Conservation (phyloP, 2,797 vertebrate species). For the Rhynchonycteris naso region DNA sequence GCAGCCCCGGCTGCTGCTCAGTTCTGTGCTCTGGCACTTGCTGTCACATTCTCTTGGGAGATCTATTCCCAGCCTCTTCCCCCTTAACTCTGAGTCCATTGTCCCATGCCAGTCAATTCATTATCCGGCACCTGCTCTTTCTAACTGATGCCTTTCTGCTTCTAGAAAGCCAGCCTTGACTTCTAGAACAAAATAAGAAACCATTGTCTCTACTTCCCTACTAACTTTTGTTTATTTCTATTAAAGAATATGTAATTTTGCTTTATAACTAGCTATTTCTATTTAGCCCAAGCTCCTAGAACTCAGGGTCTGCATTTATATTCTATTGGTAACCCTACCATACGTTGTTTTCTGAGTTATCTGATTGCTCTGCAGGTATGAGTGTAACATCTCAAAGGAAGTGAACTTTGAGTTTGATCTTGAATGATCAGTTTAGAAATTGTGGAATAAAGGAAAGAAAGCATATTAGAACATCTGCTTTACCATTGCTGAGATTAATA, state of each 20-base stretch:
- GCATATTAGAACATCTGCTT: neutral
- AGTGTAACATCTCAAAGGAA: neutral
- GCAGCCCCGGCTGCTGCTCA: fast-evolving
- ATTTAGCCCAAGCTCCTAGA: neutral
- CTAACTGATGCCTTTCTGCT: neutral
- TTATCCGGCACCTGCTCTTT: neutral
- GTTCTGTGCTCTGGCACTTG: neutral
- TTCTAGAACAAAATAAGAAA: neutral
- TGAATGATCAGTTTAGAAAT: neutral
- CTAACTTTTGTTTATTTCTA: neutral
- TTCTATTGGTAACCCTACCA: neutral
- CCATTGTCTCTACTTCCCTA: neutral
- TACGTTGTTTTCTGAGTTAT: neutral
- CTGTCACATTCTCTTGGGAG: fast-evolving
- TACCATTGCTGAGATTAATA: neutral
- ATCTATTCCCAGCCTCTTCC: neutral
- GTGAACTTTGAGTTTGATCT: neutral
- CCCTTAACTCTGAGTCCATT: neutral
- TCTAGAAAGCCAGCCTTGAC: neutral
- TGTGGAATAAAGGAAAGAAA: neutral
- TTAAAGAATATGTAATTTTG: neutral
- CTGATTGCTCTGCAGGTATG: neutral
- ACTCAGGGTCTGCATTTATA: neutral
- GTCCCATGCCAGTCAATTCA: neutral
- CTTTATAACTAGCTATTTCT: neutral